Evolutionary conservation across 2,888 invertebrate genomes (phyloP).

Genomic region (Eulithis testata): DNA sequence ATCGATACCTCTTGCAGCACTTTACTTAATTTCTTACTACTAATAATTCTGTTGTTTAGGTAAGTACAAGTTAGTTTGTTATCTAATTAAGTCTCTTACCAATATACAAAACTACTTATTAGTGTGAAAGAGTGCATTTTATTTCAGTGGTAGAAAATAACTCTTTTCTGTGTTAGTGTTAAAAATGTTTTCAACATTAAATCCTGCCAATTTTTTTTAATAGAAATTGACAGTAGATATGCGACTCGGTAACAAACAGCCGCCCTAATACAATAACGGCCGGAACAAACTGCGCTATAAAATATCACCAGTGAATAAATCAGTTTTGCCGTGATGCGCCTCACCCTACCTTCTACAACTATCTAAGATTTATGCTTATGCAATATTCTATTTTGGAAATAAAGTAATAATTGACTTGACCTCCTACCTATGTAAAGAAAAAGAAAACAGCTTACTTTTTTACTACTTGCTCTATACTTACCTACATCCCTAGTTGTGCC

Average conservation of each 20-base stretch:
- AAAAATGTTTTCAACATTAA: no score
- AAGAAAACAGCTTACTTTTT: no score
- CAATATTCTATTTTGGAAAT: conserved; percentile 70
- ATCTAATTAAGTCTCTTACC: no score
- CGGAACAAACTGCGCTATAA: conserved; percentile 88
- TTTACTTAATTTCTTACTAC: conserved; percentile 50
- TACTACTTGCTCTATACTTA: no score
- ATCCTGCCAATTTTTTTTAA: conserved; percentile 2
- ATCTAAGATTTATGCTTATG: conserved; percentile 76
- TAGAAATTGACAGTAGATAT: conserved; percentile 21
- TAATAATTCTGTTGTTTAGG: conserved; percentile 34
- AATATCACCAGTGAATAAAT: conserved; percentile 87
- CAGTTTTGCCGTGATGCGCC: conserved; percentile 79
- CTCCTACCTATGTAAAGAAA: conserved; percentile 44
- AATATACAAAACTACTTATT: no score
- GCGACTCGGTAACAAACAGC: conserved; percentile 73
- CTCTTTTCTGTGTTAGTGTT: no score
- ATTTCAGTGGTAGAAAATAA: no score
- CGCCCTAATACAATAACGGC: conserved; percentile 87
- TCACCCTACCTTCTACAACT: conserved; percentile 66
- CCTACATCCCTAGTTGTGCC: no score
- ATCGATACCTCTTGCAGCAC: conserved; percentile 48
- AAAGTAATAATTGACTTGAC: conserved; percentile 76
- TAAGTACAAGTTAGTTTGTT: no score
- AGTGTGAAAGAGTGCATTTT: no score